A percentile compares a stretch with the other conserved stretches of the same genome.
These are phyloP conservation scores for Clarias laeviceps DNA, from an alignment of 2,797 vertebrate species.

Conservation along the genomic window DNA sequence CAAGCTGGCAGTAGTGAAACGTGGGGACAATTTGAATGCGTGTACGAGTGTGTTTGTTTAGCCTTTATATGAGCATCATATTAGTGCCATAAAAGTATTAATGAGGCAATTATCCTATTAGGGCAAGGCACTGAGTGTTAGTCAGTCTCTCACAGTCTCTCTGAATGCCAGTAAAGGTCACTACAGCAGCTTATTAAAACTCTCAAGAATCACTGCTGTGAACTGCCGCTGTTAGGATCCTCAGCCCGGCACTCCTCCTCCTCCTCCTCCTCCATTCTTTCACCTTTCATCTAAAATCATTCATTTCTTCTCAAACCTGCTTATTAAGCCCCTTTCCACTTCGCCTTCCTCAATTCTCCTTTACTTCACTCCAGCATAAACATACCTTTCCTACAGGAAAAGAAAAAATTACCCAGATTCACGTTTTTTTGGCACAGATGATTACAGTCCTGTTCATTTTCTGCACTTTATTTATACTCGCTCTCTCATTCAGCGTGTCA, in stretches of 20 bases:
- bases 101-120: conserved; percentile 24
- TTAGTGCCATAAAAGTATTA: conserved; percentile 16
- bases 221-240: conserved; percentile 23
- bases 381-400: not conserved
- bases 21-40: not conserved
- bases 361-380: not conserved
- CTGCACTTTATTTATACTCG: not conserved
- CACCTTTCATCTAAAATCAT: conserved; percentile 8
- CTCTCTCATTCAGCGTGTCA: not conserved
- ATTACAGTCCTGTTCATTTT: not conserved
- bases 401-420: conserved; percentile 1
- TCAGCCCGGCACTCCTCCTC: not conserved
- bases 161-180: conserved; percentile 47
- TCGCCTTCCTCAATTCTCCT: not conserved
- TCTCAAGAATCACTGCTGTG: conserved; percentile 34
- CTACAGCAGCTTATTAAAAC: conserved; percentile 40
- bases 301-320: not conserved
- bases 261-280: not conserved
- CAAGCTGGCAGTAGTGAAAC: not conserved
- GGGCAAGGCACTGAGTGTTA: not conserved
- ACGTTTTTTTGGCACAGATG: not conserved
- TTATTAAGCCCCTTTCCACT: not conserved
- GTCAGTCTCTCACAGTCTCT: conserved; percentile 11
- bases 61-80: not conserved
- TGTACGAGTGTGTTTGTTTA: not conserved